Percentiles rank a stretch among this genome's conserved stretches.
These are phyloP conservation scores for Oophaga sylvatica DNA, from an alignment of 2,797 vertebrate genomes.

Conservation along the genomic window DNA sequence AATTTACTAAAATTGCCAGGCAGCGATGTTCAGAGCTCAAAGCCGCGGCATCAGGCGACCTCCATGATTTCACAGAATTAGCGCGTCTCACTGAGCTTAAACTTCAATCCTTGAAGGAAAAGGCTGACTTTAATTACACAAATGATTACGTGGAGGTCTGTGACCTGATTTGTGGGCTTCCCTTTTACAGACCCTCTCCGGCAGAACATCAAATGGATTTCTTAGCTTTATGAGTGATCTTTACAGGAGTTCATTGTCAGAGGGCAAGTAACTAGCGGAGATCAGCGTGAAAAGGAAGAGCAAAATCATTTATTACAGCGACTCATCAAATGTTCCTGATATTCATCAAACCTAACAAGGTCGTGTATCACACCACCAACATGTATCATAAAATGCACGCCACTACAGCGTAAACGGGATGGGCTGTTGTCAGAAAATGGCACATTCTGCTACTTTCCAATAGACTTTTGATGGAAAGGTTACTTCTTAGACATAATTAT, in stretches of 20 bases:
- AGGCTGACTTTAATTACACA: background rate
- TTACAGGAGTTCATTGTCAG: slow-evolving; percentile 4
- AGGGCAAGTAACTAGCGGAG: background rate
- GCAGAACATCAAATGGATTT: background rate
- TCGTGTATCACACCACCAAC: background rate
- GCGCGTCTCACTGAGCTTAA: background rate
- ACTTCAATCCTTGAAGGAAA: background rate
- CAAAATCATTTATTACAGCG: background rate
- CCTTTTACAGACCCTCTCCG: background rate
- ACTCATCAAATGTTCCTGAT: background rate
- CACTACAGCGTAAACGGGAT: no score
- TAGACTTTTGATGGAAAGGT: background rate
- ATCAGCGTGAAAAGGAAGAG: background rate
- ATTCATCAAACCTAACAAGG: background rate
- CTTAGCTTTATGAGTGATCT: slow-evolving; percentile 5
- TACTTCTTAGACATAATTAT: no score
- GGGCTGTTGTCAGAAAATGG: no score
- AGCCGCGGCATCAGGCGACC: background rate
- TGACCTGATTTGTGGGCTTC: slow-evolving; percentile 11
- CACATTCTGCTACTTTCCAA: no score
- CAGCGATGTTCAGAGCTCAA: background rate
- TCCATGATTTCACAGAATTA: background rate
- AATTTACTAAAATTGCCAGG: background rate
- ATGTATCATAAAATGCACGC: no score
- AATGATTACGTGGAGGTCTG: background rate